These are phyloP conservation scores for Aculops lycopersici DNA, from an alignment of 1,140 invertebrate genomes.

Conservation along the genomic window DNA sequence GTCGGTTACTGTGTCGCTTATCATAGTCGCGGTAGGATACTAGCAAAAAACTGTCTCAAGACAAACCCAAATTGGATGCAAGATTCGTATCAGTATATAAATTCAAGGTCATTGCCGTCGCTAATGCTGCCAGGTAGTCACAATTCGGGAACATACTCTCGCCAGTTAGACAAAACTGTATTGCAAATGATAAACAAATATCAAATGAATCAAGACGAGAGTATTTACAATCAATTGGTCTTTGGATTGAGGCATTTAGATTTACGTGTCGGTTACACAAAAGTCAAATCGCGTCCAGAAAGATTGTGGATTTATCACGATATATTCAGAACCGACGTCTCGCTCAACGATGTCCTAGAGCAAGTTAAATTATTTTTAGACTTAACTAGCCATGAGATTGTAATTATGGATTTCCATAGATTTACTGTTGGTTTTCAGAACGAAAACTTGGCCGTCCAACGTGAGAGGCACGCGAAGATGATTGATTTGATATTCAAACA, in stretches of 20 bases:
- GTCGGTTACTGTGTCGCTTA: background rate
- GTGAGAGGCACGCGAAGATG: slow-evolving; percentile 18
- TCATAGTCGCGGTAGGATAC: slow-evolving; percentile 10
- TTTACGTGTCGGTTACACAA: slow-evolving; percentile 13
- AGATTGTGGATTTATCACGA: slow-evolving; percentile 15
- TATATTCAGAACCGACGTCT: slow-evolving; percentile 11
- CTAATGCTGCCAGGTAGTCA: slow-evolving; percentile 28
- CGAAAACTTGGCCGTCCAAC: slow-evolving; percentile 8
- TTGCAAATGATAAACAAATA: slow-evolving; percentile 3
- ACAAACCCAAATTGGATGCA: slow-evolving; percentile 32
- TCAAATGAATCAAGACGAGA: slow-evolving; percentile 14
- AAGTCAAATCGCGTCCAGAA: slow-evolving; percentile 7
- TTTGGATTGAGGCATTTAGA: slow-evolving; percentile 15
- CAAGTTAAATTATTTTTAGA: slow-evolving; percentile 13
- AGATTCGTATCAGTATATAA: slow-evolving; percentile 17
- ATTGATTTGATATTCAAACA: slow-evolving; percentile 19
- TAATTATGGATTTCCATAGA: slow-evolving; percentile 15
- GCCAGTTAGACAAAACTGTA: slow-evolving; percentile 11
- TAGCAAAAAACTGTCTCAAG: slow-evolving; percentile 23
- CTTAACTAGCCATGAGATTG: slow-evolving; percentile 13
- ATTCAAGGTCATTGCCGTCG: slow-evolving; percentile 17
- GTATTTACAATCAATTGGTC: slow-evolving; percentile 14
- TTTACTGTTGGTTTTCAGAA: slow-evolving; percentile 13
- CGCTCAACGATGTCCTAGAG: slow-evolving; percentile 11
- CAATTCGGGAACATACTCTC: slow-evolving; percentile 24